Conservation (phyloP, 2,113 vertebrate species). For the Tachycineta bicolor region DNA sequence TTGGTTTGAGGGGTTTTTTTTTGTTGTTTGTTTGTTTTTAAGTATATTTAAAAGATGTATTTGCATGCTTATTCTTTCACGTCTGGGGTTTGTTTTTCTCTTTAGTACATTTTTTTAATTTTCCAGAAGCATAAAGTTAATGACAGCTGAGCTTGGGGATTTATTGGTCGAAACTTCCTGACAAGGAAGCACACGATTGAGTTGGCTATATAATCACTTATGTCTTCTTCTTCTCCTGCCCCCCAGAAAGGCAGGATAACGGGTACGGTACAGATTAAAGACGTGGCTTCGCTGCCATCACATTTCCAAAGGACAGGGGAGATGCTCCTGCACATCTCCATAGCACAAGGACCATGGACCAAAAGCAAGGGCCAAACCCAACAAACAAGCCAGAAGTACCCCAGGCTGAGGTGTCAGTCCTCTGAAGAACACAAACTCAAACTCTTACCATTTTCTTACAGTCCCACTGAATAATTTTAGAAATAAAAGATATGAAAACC, state of each 20-base stretch:
- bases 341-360: accelerated
- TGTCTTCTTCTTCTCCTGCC: background rate
- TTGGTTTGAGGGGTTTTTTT: background rate
- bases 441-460: background rate
- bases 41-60: background rate
- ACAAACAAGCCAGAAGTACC: background rate
- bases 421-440: background rate
- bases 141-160: background rate
- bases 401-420: background rate
- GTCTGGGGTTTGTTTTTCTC: background rate
- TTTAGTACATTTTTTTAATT: background rate
- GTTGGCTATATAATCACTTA: background rate
- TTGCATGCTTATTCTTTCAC: background rate
- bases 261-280: background rate
- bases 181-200: background rate
- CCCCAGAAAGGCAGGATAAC: background rate
- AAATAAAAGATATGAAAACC: background rate
- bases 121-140: background rate
- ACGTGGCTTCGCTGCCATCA: background rate
- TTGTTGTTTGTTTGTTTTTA: background rate
- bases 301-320: background rate
- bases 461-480: background rate
- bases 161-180: background rate
- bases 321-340: background rate
- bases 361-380: background rate